Evolutionary conservation across 2,113 vertebrate species (phyloP), one percentile per base, ranked within the genome.

Genomic region (Equus quagga): DNA sequence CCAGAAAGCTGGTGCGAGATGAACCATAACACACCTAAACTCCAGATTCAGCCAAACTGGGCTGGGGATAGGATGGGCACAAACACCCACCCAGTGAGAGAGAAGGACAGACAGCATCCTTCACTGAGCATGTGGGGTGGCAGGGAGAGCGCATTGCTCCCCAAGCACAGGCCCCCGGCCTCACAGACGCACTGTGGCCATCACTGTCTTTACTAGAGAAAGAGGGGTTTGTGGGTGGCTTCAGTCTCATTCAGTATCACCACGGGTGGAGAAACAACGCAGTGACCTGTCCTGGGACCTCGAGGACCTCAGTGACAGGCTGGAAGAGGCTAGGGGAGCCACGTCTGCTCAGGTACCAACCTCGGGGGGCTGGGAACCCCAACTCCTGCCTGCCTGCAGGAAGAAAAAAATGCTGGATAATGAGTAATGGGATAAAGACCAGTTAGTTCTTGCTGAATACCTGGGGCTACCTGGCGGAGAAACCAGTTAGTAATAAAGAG

Each of bases 221-320:
- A 92, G 1, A 64, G 73, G 21, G 54, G 54, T 24, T 49, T n/a
- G 3, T 62, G 11, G 94, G 6, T 23, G 11, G 44, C 58, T 21
- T n/a, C 21, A 15, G 4, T 58, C 31, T 79, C 31, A 44, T 28
- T 87, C 33, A 78, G 41, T 62, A 44, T 89, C 69, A 83, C 58
- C 79, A 24, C 56, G 98, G 99, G 98, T 99, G 78, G 98, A 99
- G 97, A 99, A 99, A 95, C 98, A 99, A 94, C 95, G 98, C 87
- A 98, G 95, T 0, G 98, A 99, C 76, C 97, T 99, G 58, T 98
- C 98, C 78, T 79, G 97, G 46, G 99, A 99, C 89, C 98, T 99
- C 0, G 98, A 99, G 95, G 99, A 99, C 69, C 98, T 99, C 94
- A 98, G 98, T 5, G 98, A 99, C 44, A 96, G 98, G 76, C 92